Base-by-base conservation (phyloP, 2,888 invertebrate genomes). In the Neoascia interrupta region DNA sequence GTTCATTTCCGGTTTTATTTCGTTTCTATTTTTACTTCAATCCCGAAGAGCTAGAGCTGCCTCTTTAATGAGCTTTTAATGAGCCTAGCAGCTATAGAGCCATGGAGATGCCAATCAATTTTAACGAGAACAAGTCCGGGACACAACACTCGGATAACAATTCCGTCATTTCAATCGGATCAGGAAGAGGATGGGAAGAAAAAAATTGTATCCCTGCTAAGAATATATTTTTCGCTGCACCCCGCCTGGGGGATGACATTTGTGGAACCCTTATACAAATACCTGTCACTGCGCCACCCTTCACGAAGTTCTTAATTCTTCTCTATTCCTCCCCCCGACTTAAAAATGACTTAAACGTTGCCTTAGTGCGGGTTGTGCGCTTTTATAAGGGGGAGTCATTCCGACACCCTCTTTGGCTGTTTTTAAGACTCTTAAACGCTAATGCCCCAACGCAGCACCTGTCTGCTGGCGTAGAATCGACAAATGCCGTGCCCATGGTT, bases 1-100 rank as follows among this genome's bases (percentile, higher is more conserved):
- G 37, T 31, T 31, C 58, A 60, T 66, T 73, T 73, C 74, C 74
- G 74, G 53, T 11, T 34, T 54, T 56, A 23, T 28, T 41, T 34
- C 6, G 19, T 15, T n/a, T 58, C 18, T 6, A 16, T 23, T 19
- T 5, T 16, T 11, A 1, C 4, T 1, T n/a, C n/a, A n/a, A n/a
- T n/a, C n/a, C n/a, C n/a, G n/a, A n/a, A 13, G n/a, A 26, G 26
- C 39, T 34, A 54, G 26, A 51, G 39, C 13, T 49, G 47, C 37
- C 51, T 34, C 41, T 51, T 49, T 61, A 75, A 76, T 60, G 76
- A 60, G 60, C 76, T 76, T 76, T 76, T 76, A 72, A 76, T 76
- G 76, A 76, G 64, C 18, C 19, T 18, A 5, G 15, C 26, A 6
- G n/a, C 11, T 11, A 5, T 26, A 16, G 18, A 39, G 11, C 13